Percentiles rank a stretch among this genome's conserved stretches.
phyloP scores from a whole-genome alignment of 2,113 vertebrate genomes.

The Thinocorus orbignyianus region DNA sequence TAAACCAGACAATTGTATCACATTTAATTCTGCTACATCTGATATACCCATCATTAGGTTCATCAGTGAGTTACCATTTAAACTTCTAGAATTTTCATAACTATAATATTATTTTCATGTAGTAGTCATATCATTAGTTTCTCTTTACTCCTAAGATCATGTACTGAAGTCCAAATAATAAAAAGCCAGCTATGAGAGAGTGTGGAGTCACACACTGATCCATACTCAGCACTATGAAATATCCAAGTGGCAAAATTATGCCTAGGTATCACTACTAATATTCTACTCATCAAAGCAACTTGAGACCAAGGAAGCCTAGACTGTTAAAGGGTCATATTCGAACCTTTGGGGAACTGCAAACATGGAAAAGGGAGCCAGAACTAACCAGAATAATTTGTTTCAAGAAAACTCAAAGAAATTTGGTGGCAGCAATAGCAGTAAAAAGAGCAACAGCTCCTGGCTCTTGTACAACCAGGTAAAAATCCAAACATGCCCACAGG shows the following conservation, averaged over 20 bases:
- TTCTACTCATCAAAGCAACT: not conserved
- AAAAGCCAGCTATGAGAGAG: not conserved
- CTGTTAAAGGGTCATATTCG: not conserved
- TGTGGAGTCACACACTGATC: not conserved
- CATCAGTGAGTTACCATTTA: not conserved
- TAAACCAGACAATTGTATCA: not conserved
- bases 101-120: not conserved
- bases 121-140: not conserved
- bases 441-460: not conserved
- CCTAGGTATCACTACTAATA: not conserved
- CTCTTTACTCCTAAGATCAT: not conserved
- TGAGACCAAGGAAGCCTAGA: not conserved
- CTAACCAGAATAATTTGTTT: not conserved
- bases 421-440: not conserved
- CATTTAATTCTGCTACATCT: not conserved
- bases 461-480: not conserved
- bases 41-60: not conserved
- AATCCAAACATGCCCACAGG: not conserved
- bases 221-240: not conserved
- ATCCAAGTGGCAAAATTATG: not conserved
- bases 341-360: not conserved
- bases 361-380: not conserved
- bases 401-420: not conserved
- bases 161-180: not conserved
- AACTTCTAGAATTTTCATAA: not conserved